These are phyloP conservation scores for Kuschelorhynchus macadamiae DNA, from an alignment of 2,888 invertebrate species.

Conservation along the genomic window DNA sequence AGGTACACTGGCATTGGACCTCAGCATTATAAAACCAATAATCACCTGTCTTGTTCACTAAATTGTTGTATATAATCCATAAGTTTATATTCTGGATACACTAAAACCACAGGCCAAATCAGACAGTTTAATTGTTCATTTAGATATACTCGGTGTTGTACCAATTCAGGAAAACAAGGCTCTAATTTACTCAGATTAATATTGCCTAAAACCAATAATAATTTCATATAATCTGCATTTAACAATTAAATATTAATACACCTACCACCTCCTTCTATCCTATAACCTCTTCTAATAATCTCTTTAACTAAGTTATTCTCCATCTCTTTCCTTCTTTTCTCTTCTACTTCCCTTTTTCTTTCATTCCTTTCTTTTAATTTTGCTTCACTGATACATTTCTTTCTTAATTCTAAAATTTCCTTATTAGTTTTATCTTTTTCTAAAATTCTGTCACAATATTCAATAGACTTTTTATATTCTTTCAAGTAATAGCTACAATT, in stretches of 20 bases:
- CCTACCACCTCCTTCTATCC: slow-evolving; percentile 71
- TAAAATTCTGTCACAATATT: slow-evolving; percentile 80
- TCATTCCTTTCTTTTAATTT: slow-evolving; percentile 72
- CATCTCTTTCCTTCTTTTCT: slow-evolving; percentile 68
- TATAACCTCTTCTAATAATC: slow-evolving; percentile 68
- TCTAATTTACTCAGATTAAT: slow-evolving; percentile 72
- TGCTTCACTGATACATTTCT: slow-evolving; percentile 70
- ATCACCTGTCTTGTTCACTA: slow-evolving; percentile 79
- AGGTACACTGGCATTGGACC: too few species aligned
- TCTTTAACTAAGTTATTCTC: slow-evolving; percentile 69
- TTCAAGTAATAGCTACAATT: slow-evolving; percentile 78
- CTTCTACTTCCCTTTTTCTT: slow-evolving; percentile 70
- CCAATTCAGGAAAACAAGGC: slow-evolving; percentile 77
- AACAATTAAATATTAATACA: slow-evolving; percentile 53
- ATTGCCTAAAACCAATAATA: slow-evolving; percentile 53
- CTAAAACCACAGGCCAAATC: slow-evolving; percentile 89
- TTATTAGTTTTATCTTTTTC: slow-evolving; percentile 72
- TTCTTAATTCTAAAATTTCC: slow-evolving; percentile 71
- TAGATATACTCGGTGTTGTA: slow-evolving; percentile 76
- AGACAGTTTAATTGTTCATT: slow-evolving; percentile 72
- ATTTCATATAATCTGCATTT: slow-evolving; percentile 4
- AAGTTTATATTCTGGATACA: slow-evolving; percentile 90
- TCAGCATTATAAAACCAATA: too few species aligned
- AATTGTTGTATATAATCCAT: slow-evolving; percentile 91
- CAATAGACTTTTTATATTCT: slow-evolving; percentile 79